These are phyloP conservation scores for Zaprionus ornatus DNA, from an alignment of 1,140 invertebrate genomes.

Conservation along the genomic window DNA sequence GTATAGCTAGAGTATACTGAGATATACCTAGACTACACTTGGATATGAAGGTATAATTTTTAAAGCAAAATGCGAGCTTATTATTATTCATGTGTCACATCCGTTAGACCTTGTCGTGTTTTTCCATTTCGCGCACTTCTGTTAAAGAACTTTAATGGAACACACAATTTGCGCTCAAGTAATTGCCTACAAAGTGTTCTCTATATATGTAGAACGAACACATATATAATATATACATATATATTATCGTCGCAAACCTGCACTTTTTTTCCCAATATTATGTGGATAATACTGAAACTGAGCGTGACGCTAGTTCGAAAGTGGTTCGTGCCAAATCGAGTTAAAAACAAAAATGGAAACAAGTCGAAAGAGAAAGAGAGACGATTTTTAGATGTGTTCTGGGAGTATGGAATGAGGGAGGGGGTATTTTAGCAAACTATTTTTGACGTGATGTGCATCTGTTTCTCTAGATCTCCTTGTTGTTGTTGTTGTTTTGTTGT, in stretches of 20 bases:
- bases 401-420: constrained; percentile 12
- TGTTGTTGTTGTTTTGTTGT: constrained; percentile 14
- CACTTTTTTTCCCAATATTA: constrained; percentile 28
- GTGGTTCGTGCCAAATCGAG: constrained; percentile 55
- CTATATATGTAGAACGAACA: not conserved
- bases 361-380: constrained; percentile 9
- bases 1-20: not conserved
- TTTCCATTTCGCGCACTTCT: constrained; percentile 46
- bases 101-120: constrained; percentile 52
- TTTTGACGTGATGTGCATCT: constrained; percentile 53
- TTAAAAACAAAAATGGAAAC: constrained; percentile 40
- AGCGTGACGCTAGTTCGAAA: constrained; percentile 61
- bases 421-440: constrained; percentile 58
- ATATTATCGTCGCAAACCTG: not conserved
- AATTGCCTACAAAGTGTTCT: constrained; percentile 44
- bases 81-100: constrained; percentile 34
- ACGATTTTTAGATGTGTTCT: constrained; percentile 23
- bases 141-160: constrained; percentile 41
- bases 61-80: constrained; percentile 1
- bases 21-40: not conserved
- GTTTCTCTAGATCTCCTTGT: constrained; percentile 7
- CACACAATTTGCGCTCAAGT: constrained; percentile 57
- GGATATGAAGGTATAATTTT: not conserved
- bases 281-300: constrained; percentile 18
- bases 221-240: not conserved